phyloP scores from a whole-genome alignment of 2,888 invertebrate species.

The Agrenia bidenticulata region DNA sequence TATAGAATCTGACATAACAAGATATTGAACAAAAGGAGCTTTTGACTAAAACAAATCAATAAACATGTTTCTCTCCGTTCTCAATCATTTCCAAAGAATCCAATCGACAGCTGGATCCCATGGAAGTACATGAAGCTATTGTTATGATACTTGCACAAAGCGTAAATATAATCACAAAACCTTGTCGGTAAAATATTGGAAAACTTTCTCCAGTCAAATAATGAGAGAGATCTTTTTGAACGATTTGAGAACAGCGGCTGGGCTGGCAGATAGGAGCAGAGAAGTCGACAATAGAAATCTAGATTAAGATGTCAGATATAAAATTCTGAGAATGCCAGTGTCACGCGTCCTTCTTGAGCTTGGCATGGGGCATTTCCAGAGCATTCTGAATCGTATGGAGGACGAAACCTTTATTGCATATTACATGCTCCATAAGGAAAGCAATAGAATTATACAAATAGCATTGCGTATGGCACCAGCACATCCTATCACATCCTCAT shows the following conservation, averaged over 20 bases:
- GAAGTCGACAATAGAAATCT: slow-evolving; percentile 3
- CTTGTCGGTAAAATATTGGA: slow-evolving; percentile 11
- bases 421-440: no score
- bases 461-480: no score
- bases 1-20: no score
- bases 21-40: no score
- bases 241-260: neutral
- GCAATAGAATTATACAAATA: no score
- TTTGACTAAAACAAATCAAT: neutral
- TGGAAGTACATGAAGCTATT: neutral
- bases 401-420: no score
- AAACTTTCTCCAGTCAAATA: slow-evolving; percentile 15
- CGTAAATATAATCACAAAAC: neutral
- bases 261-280: neutral
- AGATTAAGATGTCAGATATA: slow-evolving; percentile 21
- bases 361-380: no score
- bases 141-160: neutral
- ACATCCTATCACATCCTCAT: no score
- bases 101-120: no score
- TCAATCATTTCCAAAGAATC: neutral
- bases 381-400: no score
- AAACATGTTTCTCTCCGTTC: neutral
- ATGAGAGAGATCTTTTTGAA: no score
- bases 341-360: no score
- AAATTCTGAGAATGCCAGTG: neutral